phyloP scores from a whole-genome alignment of 2,888 invertebrate genomes.

The Leptogaster cylindrica region DNA sequence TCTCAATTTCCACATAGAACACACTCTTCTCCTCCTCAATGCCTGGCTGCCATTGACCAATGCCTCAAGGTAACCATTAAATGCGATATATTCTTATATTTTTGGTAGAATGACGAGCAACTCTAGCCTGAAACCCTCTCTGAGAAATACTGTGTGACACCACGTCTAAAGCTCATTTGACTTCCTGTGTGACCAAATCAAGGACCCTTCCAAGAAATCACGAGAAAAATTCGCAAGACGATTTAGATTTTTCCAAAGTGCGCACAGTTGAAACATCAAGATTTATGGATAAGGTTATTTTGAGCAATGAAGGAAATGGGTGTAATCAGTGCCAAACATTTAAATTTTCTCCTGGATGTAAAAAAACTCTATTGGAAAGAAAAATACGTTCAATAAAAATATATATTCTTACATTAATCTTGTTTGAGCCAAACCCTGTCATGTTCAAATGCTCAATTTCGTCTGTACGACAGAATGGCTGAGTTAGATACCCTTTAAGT shows the following conservation, averaged over 20 bases:
- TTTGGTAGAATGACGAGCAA: constrained; percentile 28
- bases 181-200: constrained; percentile 15
- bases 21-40: constrained; percentile 21
- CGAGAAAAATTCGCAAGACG: constrained; percentile 20
- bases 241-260: constrained; percentile 12
- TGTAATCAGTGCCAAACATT: not conserved
- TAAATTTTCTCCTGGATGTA: constrained; percentile 29
- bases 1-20: not conserved
- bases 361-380: constrained; percentile 35
- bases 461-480: constrained; percentile 40
- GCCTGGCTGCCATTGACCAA: constrained; percentile 13
- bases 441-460: constrained; percentile 41
- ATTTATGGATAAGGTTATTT: not conserved
- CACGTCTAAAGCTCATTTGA: constrained; percentile 17
- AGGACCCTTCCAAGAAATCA: constrained; percentile 28
- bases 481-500: constrained; percentile 38
- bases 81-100: too few relatives aligned
- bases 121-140: constrained; percentile 33
- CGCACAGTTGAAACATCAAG: not conserved
- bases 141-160: constrained; percentile 30
- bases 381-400: constrained; percentile 45
- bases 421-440: constrained; percentile 45
- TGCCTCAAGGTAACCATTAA: constrained; percentile 19
- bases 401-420: constrained; percentile 46
- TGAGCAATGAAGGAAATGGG: not conserved